Base-by-base conservation (phyloP, 1,140 invertebrate species). In the Melitaea cinxia region DNA sequence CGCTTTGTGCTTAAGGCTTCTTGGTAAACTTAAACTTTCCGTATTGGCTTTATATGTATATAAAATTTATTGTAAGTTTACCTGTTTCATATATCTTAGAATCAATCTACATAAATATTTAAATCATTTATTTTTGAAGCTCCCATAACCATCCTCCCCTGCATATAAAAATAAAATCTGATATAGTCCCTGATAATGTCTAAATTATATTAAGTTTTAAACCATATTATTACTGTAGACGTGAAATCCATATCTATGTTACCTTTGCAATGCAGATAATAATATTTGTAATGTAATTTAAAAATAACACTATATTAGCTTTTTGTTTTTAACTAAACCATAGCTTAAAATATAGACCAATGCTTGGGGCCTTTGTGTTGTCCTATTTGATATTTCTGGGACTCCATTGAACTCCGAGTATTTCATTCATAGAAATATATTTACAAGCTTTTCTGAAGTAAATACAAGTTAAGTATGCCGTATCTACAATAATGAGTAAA, bases 1-100 rank as follows among this genome's bases (percentile, higher is more conserved):
- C 63, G 56, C 56, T 65, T 65, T 59, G 15, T 26, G 63, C 63
- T 65, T 65, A 23, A 24, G 24, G 63, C 63, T 65, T 65, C 15
- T 58, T 47, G 26, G 57, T 56, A 55, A 50, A 50, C 14, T 58
- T 14, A 14, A 50, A 64, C 12, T 45, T 30, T 26, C 17, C 59
- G 19, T 55, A 47, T 57, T 47, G 42, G 56, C 56, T 58, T 58
- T 58, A 58, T 58, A 49, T 58, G 23, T 49, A 49, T 21, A 33
- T 15, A 17, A 42, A 42, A 42, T 7, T 28, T 42, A 57, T 57
- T 12, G 26, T 47, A 24, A 17, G 39, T 58, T 45, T 58, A 49
- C 19, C 42, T 23, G 17, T 47, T 58, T 49, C 17, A 49, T 49
- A 7, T 42, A n/a, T 45, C 33, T 47, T 28, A 45, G 12, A 47